Evolutionary conservation across 2,113 vertebrate species (phyloP), one percentile per base, ranked within the genome.

Genomic region (Bubo scandiacus): DNA sequence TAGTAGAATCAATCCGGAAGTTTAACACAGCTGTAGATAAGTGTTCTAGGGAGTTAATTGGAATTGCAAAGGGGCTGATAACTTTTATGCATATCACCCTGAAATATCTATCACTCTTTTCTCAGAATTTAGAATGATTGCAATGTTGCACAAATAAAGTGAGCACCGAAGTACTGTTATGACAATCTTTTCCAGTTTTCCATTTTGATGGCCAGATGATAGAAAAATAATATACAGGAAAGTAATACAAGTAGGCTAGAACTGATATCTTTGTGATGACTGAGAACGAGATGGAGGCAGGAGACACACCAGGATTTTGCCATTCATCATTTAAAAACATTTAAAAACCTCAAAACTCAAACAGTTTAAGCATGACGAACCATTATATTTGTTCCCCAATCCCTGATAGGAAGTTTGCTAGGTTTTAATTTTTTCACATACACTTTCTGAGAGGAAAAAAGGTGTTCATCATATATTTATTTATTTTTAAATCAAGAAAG

Each of bases 401-500:
- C 5, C 9, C 29, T 5, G 2, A 11, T 3, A 77, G 47, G 13
- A 86, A 45, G 7, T 71, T 86, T 77, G 2, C 8, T 88, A 68
- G 4, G 13, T 93, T 89, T 86, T 5, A 77, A 8, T 83, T 74
- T 74, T 82, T 86, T 75, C 29, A 81, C 1, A 1, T 47, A 32
- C 7, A 20, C 11, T 73, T 92, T 70, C 42, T 84, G 52, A 92
- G 52, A 84, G 19, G 13, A 51, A 49, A 86, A 36, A 65, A 36
- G 5, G 2, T 82, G 9, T 71, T 78, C 32, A 71, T 9, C 7
- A 58, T 71, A 42, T 86, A 63, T 93, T 92, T 92, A 63, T 92
- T 92, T 94, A 85, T 89, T 96, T 96, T 90, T 57, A 87, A 83
- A 81, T n/a, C 59, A 84, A 71, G 47, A 88, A 96, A 86, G 14